These are phyloP conservation scores for Leptoteleia sp. DNA, from an alignment of 1,140 invertebrate species.

Conservation along the genomic window DNA sequence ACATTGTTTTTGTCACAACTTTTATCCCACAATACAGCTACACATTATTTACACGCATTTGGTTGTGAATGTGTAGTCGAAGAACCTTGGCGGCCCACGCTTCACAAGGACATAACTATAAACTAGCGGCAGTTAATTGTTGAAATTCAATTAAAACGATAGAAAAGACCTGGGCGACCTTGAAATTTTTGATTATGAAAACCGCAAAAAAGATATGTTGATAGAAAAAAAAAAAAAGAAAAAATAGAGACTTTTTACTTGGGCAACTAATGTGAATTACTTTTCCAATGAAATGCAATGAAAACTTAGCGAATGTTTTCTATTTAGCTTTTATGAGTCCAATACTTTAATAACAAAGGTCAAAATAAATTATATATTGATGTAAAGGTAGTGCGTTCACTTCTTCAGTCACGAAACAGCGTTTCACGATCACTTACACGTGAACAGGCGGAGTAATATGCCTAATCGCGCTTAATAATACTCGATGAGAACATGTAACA, in stretches of 20 bases:
- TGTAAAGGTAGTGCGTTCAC: constrained; percentile 66
- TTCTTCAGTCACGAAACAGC: constrained; percentile 61
- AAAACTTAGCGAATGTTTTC: constrained; percentile 37
- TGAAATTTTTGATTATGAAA: too few relatives aligned
- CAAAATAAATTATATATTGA: constrained; percentile 74
- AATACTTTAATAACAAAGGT: constrained; percentile 72
- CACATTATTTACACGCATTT: too few relatives aligned
- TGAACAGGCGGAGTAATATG: constrained; percentile 72
- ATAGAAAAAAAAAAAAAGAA: too few relatives aligned
- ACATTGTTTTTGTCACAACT: constrained; percentile 1
- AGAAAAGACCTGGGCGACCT: too few relatives aligned
- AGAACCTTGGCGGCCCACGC: too few relatives aligned
- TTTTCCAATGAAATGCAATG: constrained; percentile 28
- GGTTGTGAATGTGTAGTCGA: too few relatives aligned
- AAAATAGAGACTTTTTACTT: too few relatives aligned
- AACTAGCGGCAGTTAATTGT: too few relatives aligned
- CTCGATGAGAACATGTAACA: constrained; percentile 74
- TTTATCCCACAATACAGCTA: too few relatives aligned
- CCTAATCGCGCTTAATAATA: constrained; percentile 77
- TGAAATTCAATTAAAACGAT: too few relatives aligned
- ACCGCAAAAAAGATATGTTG: too few relatives aligned
- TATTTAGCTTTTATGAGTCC: constrained; percentile 36
- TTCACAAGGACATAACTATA: too few relatives aligned
- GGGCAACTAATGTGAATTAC: constrained; percentile 11
- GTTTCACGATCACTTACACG: constrained; percentile 69